Conservation (phyloP, 2,113 vertebrate genomes). For the Eulacestoma nigropectus region DNA sequence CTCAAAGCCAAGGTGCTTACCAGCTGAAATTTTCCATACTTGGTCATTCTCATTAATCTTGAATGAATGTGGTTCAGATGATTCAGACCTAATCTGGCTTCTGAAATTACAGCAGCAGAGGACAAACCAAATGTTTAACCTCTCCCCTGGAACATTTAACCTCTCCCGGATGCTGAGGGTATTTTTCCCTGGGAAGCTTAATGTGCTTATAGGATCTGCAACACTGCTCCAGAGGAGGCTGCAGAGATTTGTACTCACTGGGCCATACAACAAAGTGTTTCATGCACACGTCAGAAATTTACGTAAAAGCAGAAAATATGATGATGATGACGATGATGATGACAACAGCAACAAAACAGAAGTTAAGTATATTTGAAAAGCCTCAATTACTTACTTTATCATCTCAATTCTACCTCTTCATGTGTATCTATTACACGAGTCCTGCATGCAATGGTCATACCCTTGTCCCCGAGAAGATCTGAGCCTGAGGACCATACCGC, state of each 20-base stretch:
- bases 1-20: conserved; percentile 1
- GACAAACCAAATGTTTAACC: conserved; percentile 50
- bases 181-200: conserved; percentile 20
- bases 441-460: neutral
- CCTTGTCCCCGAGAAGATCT: neutral
- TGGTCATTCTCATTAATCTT: conserved; percentile 55
- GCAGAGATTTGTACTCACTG: neutral
- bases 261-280: neutral
- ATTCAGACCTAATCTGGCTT: conserved; percentile 60
- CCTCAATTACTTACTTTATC: neutral
- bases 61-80: conserved; percentile 47
- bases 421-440: rapidly evolving
- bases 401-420: neutral
- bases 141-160: conserved; percentile 45
- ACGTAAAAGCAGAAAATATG: neutral
- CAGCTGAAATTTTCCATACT: conserved; percentile 46
- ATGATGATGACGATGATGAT: rapidly evolving
- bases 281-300: neutral
- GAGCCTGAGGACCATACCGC: neutral
- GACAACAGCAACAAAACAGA: neutral
- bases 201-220: neutral
- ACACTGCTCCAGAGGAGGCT: neutral
- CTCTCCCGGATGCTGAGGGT: conserved; percentile 37
- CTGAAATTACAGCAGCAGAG: conserved; percentile 55
- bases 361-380: neutral